Evolutionary conservation across 2,888 invertebrate species (phyloP), one percentile per base, ranked within the genome.

Genomic region (Drosophila ustulata): DNA sequence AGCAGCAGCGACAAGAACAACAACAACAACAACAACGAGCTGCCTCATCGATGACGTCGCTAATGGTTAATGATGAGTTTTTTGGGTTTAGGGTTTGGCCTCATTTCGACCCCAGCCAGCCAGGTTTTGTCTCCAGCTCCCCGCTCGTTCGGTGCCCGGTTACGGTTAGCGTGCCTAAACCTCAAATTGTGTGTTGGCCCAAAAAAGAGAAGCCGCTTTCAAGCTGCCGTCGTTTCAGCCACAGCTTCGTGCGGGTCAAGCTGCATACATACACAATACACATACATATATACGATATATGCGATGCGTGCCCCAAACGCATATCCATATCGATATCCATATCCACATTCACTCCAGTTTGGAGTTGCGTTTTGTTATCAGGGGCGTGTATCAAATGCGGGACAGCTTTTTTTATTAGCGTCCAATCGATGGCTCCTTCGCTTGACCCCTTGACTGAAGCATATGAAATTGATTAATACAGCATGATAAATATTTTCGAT

Each of bases 11-110:
- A 18, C 18, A 18, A 72, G 53, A 67, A 32, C 69, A 68, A 49
- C 56, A 66, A 58, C 57, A 18, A 50, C 66, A 63, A 62, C 69
- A 66, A 55, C 70, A 72, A 82, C 34, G 11, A 3, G 4, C 9
- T 11, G 34, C 34, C 39, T 41, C 39, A 41, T 80, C 82, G 85
- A 82, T 86, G 86, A 84, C 87, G 86, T 84, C 73, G 82, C 84
- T 84, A 86, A 86, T 84, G 85, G 83, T 84, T 84, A 84, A 86
- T 84, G 85, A 86, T 87, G 85, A 81, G 74, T 87, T 80, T 85
- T 78, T 63, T 63, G 30, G 26, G 26, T 63, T 56, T 80, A 76
- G 87, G 87, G 82, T 72, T 85, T 82, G 87, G 81, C 87, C 85
- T 75, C 85, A 66, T 81, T 86, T 78, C 67, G 13, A 49, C 30